Percentiles rank a stretch among this genome's conserved stretches.
phyloP scores from a whole-genome alignment of 2,113 vertebrate genomes.

The mouse (Mus musculus) region GRCm39 chr14:100957501-100958000 shows the following conservation, averaged over 20 bases:
- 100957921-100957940: conserved; percentile 35
- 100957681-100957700: background rate
- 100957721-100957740: background rate
- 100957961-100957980: background rate
- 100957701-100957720: background rate
- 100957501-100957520: background rate
- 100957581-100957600: background rate
- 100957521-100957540: background rate
- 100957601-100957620: background rate
- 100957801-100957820: conserved; percentile 1
- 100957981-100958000: background rate
- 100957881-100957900: conserved; percentile 42
- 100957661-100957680: conserved; percentile 30
- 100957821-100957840: conserved; percentile 26
- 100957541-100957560: background rate
- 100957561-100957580: background rate
- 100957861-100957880: background rate
- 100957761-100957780: background rate
- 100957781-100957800: conserved; percentile 23
- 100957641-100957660: conserved; percentile 9
- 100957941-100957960: background rate
- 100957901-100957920: conserved; percentile 18
- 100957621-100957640: conserved; percentile 18
- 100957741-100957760: conserved; percentile 30
- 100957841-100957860: conserved; percentile 33